These are phyloP conservation scores for Rhingia rostrata DNA, from an alignment of 2,888 invertebrate genomes.

Conservation along the genomic window DNA sequence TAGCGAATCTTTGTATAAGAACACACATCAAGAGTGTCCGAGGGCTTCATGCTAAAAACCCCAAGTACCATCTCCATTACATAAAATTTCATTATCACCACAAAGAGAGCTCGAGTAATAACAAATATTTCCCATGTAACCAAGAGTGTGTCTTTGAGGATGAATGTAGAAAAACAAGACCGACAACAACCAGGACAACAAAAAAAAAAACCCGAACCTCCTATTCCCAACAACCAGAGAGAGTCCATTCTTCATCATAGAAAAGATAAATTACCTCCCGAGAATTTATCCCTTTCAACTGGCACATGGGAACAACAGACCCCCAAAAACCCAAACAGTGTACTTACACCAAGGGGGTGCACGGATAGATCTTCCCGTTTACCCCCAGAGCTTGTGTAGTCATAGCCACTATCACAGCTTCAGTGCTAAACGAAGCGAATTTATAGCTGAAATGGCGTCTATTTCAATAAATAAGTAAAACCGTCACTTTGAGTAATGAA, in stretches of 20 bases:
- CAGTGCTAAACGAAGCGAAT: constrained; percentile 64
- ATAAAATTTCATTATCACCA: constrained; percentile 63
- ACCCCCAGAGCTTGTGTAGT: not conserved
- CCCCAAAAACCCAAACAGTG: constrained; percentile 6
- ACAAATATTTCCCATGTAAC: constrained; percentile 66
- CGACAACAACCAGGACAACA: constrained; percentile 31
- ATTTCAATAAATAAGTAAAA: constrained; percentile 75
- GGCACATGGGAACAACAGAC: constrained; percentile 50
- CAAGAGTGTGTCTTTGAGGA: constrained; percentile 25
- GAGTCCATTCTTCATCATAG: constrained; percentile 74
- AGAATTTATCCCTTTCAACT: constrained; percentile 70
- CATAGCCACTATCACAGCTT: constrained; percentile 49
- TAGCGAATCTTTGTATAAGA: constrained; percentile 24
- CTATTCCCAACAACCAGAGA: constrained; percentile 64
- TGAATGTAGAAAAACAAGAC: constrained; percentile 39
- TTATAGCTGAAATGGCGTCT: constrained; percentile 72
- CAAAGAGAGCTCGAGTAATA: constrained; percentile 54
- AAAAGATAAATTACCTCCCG: constrained; percentile 72
- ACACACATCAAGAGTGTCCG: constrained; percentile 53
- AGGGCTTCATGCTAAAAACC: constrained; percentile 62
- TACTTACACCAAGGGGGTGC: constrained; percentile 11
- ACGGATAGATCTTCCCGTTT: not conserved
- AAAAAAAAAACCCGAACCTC: constrained; percentile 1
- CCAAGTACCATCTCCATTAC: constrained; percentile 59
- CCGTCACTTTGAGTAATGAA: constrained; percentile 75